Conservation (phyloP, 1,140 invertebrate genomes). For the Nasonia giraulti region DNA sequence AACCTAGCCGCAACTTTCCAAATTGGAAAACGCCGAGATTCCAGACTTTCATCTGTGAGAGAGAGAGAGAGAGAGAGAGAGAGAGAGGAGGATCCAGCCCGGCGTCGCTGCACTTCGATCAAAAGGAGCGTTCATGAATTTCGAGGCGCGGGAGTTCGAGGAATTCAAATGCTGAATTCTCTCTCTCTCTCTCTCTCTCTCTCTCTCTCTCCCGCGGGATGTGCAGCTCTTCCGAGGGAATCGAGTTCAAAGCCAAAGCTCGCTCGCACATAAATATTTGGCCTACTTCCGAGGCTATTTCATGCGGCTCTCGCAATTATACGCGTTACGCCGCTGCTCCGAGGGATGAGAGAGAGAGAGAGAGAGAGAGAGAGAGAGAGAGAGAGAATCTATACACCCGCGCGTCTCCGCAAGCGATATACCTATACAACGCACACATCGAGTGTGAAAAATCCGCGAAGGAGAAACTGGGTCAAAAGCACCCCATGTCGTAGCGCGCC, state of each 20-base stretch:
- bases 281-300: constrained; percentile 10
- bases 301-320: neutral
- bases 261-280: constrained; percentile 14
- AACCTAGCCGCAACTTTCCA: neutral
- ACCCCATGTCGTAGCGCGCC: neutral
- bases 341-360: neutral
- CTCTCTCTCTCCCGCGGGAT: too few relatives aligned
- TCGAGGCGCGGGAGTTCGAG: neutral
- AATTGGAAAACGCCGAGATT: neutral
- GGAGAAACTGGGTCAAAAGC: neutral
- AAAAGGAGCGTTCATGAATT: constrained; percentile 14
- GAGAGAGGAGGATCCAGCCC: too few relatives aligned
- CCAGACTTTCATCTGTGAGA: neutral
- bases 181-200: too few relatives aligned
- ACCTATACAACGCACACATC: neutral
- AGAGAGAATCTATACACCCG: neutral
- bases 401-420: neutral
- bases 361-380: too few relatives aligned
- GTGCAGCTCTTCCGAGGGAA: neutral
- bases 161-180: neutral
- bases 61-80: too few relatives aligned
- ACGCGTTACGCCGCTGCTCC: neutral
- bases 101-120: neutral
- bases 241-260: constrained; percentile 3
- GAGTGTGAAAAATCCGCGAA: neutral